These are phyloP conservation scores for Artemisiospiza belli DNA, from an alignment of 2,113 vertebrate species.

Conservation along the genomic window DNA sequence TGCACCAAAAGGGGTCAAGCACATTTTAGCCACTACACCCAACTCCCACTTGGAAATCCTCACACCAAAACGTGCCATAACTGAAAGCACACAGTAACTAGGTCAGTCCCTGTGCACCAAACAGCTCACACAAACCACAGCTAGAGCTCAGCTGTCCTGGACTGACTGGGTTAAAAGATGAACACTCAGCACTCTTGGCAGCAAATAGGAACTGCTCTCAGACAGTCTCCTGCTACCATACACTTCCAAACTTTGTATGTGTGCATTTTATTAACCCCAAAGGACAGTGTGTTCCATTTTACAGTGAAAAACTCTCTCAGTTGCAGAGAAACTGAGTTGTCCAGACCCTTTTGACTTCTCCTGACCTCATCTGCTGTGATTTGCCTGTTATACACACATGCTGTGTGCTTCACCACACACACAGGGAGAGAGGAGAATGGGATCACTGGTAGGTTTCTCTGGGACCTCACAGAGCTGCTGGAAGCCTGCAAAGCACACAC, in stretches of 20 bases:
- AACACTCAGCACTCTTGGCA: neutral
- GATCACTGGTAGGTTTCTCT: neutral
- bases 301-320: neutral
- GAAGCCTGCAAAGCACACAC: neutral
- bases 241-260: neutral
- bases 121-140: neutral
- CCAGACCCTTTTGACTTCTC: neutral
- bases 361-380: neutral
- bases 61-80: neutral
- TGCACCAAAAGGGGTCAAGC: neutral
- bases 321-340: neutral
- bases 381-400: accelerated
- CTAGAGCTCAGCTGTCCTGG: neutral
- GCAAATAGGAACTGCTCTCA: neutral
- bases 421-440: neutral
- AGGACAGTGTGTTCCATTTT: neutral
- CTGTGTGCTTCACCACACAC: neutral
- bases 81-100: neutral
- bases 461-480: neutral
- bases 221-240: neutral
- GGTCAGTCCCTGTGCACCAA: neutral
- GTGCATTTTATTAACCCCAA: neutral
- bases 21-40: neutral
- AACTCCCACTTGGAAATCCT: neutral
- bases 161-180: neutral